phyloP scores from a whole-genome alignment of 30 jellyfish, hydroid and myxozoan species.

The Cassiopea xamachana region DNA sequence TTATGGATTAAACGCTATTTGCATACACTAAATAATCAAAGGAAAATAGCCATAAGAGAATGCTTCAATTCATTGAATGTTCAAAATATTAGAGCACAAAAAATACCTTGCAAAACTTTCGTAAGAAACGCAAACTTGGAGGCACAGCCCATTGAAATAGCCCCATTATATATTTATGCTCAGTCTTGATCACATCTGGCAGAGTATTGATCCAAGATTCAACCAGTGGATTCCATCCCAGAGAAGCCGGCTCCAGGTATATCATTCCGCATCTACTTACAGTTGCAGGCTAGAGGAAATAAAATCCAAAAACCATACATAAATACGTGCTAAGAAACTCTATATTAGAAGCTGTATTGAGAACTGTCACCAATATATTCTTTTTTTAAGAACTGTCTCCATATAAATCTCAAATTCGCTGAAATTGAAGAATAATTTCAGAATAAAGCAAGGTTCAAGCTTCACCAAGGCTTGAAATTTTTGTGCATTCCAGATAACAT shows the following conservation, averaged over 20 bases:
- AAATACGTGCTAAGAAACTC: too few species aligned
- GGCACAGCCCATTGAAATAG: constrained; percentile 94
- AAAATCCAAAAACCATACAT: neutral
- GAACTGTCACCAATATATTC: too few species aligned
- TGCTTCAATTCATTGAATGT: neutral
- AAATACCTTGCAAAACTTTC: constrained; percentile 91
- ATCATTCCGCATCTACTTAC: constrained; percentile 99
- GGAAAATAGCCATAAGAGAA: neutral
- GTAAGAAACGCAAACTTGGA: constrained; percentile 77
- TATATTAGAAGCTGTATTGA: too few species aligned
- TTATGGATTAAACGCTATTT: neutral
- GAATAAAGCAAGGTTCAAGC: too few species aligned
- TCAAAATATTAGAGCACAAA: neutral
- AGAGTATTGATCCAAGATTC: constrained; percentile 94
- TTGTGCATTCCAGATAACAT: too few species aligned
- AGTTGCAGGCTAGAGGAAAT: constrained; percentile 88
- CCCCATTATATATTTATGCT: constrained; percentile 73
- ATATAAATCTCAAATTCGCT: too few species aligned
- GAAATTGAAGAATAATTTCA: too few species aligned
- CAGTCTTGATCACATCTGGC: constrained; percentile 77
- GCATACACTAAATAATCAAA: too few species aligned
- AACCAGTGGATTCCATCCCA: constrained; percentile 96
- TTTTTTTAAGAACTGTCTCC: too few species aligned
- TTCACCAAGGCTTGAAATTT: too few species aligned
- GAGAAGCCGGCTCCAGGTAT: constrained; percentile 97